Conservation (phyloP, 2,797 vertebrate species). For the Pyrrhura leucotis region DNA sequence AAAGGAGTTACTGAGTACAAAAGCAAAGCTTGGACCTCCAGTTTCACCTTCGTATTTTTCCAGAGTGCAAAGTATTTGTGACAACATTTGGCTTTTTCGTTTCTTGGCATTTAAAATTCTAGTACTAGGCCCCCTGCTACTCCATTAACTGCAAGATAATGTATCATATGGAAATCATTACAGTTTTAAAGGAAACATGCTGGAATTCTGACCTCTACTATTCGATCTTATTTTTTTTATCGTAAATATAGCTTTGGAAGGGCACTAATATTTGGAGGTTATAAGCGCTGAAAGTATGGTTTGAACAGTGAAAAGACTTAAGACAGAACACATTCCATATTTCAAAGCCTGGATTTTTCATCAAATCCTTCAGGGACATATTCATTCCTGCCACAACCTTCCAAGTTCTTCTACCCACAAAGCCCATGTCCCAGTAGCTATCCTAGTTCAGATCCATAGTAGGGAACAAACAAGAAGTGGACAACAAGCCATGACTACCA, state of each 20-base stretch:
- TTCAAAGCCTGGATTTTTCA: not conserved
- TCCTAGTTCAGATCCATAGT: not conserved
- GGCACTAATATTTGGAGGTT: not conserved
- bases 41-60: not conserved
- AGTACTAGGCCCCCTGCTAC: not conserved
- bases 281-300: not conserved
- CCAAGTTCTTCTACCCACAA: not conserved
- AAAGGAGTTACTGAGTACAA: not conserved
- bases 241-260: not conserved
- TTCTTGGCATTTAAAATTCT: not conserved
- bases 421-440: not conserved
- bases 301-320: not conserved
- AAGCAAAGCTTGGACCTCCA: not conserved
- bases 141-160: not conserved
- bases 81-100: not conserved
- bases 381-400: not conserved
- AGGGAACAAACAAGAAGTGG: not conserved
- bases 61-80: not conserved
- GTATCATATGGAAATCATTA: not conserved
- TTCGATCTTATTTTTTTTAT: not conserved
- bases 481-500: not conserved
- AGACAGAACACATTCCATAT: not conserved
- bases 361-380: not conserved
- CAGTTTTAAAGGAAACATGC: not conserved
- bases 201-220: not conserved